Evolutionary conservation across 2,113 vertebrate genomes (phyloP).

Genomic region (Ornithorhynchus anatinus): DNA sequence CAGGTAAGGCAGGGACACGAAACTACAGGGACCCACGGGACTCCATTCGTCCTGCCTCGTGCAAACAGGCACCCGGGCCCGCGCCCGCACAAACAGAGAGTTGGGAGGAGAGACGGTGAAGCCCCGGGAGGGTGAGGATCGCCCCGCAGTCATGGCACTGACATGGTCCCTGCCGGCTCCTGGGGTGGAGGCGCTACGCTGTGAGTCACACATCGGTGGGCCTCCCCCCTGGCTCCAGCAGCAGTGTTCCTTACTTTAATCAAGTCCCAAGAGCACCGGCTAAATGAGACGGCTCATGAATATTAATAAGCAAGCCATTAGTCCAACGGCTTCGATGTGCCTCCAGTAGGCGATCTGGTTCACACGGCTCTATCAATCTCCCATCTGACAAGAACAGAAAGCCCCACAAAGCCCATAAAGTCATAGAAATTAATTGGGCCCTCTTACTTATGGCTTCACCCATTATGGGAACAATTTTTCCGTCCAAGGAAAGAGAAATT

Average conservation of each 20-base stretch:
- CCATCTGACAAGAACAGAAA: constrained; percentile 34
- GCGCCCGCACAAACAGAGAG: no score
- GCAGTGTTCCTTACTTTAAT: constrained; percentile 42
- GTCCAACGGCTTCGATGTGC: constrained; percentile 35
- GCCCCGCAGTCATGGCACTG: neutral
- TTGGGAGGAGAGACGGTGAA: no score
- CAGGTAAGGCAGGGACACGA: no score
- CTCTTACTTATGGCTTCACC: neutral
- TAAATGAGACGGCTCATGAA: constrained; percentile 70
- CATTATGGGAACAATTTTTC: neutral
- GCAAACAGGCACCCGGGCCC: no score
- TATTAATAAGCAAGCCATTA: constrained; percentile 64
- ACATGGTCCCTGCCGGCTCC: neutral
- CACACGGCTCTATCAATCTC: constrained; percentile 36
- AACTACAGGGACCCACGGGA: neutral
- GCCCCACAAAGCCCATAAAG: neutral
- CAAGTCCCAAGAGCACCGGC: constrained; percentile 44
- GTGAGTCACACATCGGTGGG: constrained; percentile 30
- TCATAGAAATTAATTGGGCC: neutral
- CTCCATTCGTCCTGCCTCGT: fast-evolving
- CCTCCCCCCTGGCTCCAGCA: constrained; percentile 15
- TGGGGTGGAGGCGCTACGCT: constrained; percentile 1
- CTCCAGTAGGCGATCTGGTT: constrained; percentile 17
- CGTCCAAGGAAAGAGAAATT: neutral
- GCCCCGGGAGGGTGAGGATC: no score